A percentile compares a stretch with the other conserved stretches of the same genome.
Conservation (phyloP, 1,140 invertebrate genomes). For the Temnothorax curvispinosus region DNA sequence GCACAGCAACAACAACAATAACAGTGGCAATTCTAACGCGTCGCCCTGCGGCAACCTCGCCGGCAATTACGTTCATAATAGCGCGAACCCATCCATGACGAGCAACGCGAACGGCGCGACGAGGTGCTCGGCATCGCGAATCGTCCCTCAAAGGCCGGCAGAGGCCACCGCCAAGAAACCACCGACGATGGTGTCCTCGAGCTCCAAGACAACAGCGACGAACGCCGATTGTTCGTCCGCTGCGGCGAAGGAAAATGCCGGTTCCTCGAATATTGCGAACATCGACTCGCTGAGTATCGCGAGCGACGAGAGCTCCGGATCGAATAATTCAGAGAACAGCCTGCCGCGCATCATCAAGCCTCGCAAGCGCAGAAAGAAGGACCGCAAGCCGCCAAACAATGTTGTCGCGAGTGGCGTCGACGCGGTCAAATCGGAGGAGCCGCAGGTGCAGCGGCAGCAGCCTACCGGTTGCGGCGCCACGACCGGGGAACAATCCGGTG, state of each 20-base stretch:
- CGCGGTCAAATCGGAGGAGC: conserved; percentile 83
- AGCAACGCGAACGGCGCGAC: conserved; percentile 47
- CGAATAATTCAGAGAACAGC: conserved; percentile 91
- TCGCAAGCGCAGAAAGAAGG: conserved; percentile 95
- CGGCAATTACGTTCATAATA: conserved; percentile 22
- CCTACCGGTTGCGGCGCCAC: conserved; percentile 67
- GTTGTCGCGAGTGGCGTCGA: conserved; percentile 77
- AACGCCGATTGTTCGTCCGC: conserved; percentile 61
- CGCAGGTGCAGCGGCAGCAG: conserved; percentile 79
- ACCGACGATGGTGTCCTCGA: background rate
- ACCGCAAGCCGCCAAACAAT: conserved; percentile 89
- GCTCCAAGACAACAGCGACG: conserved; percentile 38
- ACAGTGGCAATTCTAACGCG: conserved; percentile 54
- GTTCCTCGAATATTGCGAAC: conserved; percentile 78
- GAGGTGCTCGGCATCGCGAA: conserved; percentile 64
- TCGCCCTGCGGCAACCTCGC: conserved; percentile 21
- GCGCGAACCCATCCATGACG: conserved; percentile 17
- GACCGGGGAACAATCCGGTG: conserved; percentile 73
- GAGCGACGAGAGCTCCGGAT: conserved; percentile 91
- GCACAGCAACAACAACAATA: conserved; percentile 67
- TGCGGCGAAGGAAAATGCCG: conserved; percentile 63
- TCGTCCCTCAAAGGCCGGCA: conserved; percentile 60
- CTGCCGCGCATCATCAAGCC: conserved; percentile 95
- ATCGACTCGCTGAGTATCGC: conserved; percentile 90
- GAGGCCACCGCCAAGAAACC: conserved; percentile 58